Percentiles rank a stretch among this genome's conserved stretches.
phyloP scores from a whole-genome alignment of 2,888 invertebrate species.

The Lepidochrysops patricia region DNA sequence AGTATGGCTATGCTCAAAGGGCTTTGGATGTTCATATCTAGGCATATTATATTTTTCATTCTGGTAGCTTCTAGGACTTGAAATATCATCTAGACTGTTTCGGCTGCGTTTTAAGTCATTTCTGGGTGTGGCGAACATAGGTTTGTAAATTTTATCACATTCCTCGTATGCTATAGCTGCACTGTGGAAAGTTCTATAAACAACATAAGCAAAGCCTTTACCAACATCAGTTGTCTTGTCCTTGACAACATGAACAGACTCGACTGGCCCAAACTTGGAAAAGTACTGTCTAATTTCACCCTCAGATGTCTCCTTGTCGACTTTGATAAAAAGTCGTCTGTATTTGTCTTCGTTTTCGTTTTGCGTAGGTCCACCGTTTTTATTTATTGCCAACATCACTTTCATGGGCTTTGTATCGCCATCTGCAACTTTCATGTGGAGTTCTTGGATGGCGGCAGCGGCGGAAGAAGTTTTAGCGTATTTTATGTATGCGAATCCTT shows the following conservation, averaged over 20 bases:
- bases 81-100: conserved; percentile 35
- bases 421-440: conserved; percentile 86
- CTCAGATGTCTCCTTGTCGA: conserved; percentile 85
- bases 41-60: conserved; percentile 17
- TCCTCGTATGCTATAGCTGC: conserved; percentile 92
- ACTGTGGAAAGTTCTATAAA: conserved; percentile 84
- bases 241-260: conserved; percentile 83
- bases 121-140: conserved; percentile 93
- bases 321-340: conserved; percentile 86
- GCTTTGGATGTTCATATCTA: conserved; percentile 29
- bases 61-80: not conserved
- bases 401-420: conserved; percentile 85
- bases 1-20: conserved; percentile 22
- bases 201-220: conserved; percentile 93
- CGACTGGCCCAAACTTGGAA: conserved; percentile 88
- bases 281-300: conserved; percentile 87
- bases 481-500: conserved; percentile 94
- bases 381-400: conserved; percentile 88
- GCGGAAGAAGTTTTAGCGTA: conserved; percentile 93
- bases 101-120: conserved; percentile 59
- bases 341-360: conserved; percentile 61
- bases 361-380: conserved; percentile 39
- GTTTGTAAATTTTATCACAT: conserved; percentile 88
- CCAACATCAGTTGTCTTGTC: conserved; percentile 85
- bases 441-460: conserved; percentile 88